Conservation (phyloP, 2,888 invertebrate genomes). For the Folsomia candida region DNA sequence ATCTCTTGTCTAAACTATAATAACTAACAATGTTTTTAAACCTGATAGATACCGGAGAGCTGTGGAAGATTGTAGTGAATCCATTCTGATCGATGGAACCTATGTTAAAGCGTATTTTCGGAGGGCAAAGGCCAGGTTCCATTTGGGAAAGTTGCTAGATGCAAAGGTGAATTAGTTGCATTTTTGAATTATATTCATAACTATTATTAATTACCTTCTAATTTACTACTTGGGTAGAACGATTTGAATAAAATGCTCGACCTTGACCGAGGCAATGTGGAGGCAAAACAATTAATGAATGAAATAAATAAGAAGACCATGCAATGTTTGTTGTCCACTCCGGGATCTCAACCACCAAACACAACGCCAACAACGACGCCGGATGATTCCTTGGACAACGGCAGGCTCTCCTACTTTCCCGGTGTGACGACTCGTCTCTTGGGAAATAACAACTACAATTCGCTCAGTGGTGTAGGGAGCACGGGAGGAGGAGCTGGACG, state of each 20-base stretch:
- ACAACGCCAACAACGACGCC: conserved; percentile 22
- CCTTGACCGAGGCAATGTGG: conserved; percentile 38
- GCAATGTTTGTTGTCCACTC: neutral
- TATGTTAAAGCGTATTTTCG: conserved; percentile 84
- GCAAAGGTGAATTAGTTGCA: conserved; percentile 59
- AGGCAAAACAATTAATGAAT: conserved; percentile 32
- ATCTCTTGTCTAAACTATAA: neutral
- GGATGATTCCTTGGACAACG: conserved; percentile 16
- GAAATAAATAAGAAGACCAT: conserved; percentile 26
- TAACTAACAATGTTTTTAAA: neutral
- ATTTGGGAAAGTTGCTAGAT: conserved; percentile 67
- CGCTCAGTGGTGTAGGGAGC: neutral
- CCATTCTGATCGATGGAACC: conserved; percentile 71
- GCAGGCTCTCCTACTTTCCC: conserved; percentile 13
- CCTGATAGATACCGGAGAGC: conserved; percentile 61
- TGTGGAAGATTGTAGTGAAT: conserved; percentile 76
- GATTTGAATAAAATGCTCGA: conserved; percentile 34
- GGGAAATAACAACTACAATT: neutral
- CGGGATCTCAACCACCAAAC: conserved; percentile 16
- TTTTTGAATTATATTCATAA: neutral
- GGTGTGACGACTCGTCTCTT: conserved; percentile 24
- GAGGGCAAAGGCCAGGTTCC: conserved; percentile 72
- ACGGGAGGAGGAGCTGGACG: neutral
- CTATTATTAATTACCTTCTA: neutral
- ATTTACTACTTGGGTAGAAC: conserved; percentile 15